phyloP scores from a whole-genome alignment of 2,113 vertebrate genomes.

The Henicopernis longicauda region DNA sequence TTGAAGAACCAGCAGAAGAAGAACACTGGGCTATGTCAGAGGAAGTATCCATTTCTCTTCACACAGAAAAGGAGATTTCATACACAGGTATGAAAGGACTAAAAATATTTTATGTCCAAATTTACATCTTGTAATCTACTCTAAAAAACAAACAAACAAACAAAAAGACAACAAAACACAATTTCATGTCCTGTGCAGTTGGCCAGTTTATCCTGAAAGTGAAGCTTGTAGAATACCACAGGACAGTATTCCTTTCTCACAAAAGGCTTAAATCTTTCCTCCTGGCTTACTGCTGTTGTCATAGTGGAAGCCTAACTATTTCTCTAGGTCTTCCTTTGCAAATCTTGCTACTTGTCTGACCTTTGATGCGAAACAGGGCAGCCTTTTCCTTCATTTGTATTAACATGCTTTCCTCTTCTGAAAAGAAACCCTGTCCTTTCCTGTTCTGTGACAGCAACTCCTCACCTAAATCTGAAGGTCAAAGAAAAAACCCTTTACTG shows the following conservation, averaged over 20 bases:
- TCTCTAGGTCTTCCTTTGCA: not conserved
- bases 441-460: not conserved
- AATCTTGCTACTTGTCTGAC: not conserved
- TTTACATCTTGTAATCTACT: not conserved
- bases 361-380: not conserved
- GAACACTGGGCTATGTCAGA: slow-evolving; percentile 71
- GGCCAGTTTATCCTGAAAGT: not conserved
- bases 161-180: not conserved
- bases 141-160: not conserved
- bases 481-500: not conserved
- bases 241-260: not conserved
- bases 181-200: not conserved
- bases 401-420: not conserved
- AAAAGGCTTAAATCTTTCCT: not conserved
- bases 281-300: not conserved
- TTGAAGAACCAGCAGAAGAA: slow-evolving; percentile 66
- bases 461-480: not conserved
- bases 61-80: slow-evolving; percentile 72
- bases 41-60: slow-evolving; percentile 72
- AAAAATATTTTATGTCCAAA: not conserved
- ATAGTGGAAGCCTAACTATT: not conserved
- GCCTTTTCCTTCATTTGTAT: not conserved
- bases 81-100: slow-evolving; percentile 71
- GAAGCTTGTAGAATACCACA: not conserved
- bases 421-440: not conserved